phyloP scores from a whole-genome alignment of 2,113 vertebrate species.

The Mormyrus lacerda region DNA sequence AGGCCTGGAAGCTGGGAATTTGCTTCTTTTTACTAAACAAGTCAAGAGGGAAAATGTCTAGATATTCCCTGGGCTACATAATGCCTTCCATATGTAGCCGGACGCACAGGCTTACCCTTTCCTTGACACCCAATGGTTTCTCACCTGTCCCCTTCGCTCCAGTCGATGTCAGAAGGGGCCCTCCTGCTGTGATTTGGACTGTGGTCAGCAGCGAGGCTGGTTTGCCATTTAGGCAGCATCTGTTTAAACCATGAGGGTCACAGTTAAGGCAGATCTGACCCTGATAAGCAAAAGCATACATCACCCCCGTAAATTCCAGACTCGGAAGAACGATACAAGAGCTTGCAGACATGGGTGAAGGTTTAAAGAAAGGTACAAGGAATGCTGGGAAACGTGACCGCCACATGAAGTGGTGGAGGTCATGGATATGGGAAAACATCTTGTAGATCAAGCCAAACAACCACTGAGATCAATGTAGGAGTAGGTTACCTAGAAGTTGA shows the following conservation, averaged over 20 bases:
- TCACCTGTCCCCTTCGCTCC: constrained; percentile 2
- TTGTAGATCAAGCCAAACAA: not conserved
- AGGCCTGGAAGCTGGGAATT: not conserved
- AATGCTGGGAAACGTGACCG: not conserved
- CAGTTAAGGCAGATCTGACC: not conserved
- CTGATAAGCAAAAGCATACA: not conserved
- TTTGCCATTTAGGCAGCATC: not conserved
- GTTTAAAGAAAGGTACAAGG: not conserved
- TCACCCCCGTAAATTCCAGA: not conserved
- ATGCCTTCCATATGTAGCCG: not conserved
- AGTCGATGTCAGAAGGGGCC: not conserved
- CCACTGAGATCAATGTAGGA: not conserved
- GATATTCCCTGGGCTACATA: not conserved
- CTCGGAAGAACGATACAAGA: not conserved
- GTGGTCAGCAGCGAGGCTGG: not conserved
- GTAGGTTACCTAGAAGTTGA: not conserved
- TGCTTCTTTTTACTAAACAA: not conserved
- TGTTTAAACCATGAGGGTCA: constrained; percentile 7
- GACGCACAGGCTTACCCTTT: not conserved
- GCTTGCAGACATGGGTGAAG: not conserved
- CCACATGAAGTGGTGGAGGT: not conserved
- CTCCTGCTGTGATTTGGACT: not conserved
- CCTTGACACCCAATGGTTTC: not conserved
- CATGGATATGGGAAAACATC: not conserved
- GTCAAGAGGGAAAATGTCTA: not conserved